These are phyloP conservation scores for Amorpha juglandis DNA, from an alignment of 2,888 invertebrate species.

Conservation along the genomic window DNA sequence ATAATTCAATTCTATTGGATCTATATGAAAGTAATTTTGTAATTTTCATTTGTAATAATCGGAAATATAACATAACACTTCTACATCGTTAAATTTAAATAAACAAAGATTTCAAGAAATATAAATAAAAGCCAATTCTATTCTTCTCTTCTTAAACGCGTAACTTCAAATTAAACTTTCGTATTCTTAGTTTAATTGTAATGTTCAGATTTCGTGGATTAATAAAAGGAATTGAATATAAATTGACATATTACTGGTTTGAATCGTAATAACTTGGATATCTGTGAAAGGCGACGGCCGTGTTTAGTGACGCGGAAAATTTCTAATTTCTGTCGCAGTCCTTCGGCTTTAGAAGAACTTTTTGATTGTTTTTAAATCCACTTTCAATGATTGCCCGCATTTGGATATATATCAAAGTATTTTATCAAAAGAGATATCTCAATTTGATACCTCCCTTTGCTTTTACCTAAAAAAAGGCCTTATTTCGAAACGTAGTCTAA, in stretches of 20 bases:
- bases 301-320: conserved; percentile 55
- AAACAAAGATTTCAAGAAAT: background rate
- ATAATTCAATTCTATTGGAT: too few relatives aligned
- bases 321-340: conserved; percentile 54
- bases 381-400: background rate
- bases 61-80: too few relatives aligned
- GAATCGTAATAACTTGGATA: conserved; percentile 37
- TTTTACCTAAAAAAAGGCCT: too few relatives aligned
- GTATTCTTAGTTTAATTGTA: conserved; percentile 22
- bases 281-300: conserved; percentile 50
- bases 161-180: background rate
- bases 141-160: background rate
- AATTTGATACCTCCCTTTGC: too few relatives aligned
- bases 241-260: conserved; percentile 46
- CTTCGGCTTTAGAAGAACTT: conserved; percentile 5
- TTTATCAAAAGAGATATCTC: too few relatives aligned
- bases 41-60: too few relatives aligned
- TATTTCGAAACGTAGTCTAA: too few relatives aligned
- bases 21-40: too few relatives aligned
- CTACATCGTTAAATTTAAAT: too few relatives aligned
- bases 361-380: conserved; percentile 2
- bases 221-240: conserved; percentile 31
- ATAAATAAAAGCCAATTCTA: conserved; percentile 1
- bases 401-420: background rate
- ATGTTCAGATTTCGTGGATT: conserved; percentile 14